phyloP scores from a whole-genome alignment of 2,113 vertebrate genomes.

The Caranx ignobilis region DNA sequence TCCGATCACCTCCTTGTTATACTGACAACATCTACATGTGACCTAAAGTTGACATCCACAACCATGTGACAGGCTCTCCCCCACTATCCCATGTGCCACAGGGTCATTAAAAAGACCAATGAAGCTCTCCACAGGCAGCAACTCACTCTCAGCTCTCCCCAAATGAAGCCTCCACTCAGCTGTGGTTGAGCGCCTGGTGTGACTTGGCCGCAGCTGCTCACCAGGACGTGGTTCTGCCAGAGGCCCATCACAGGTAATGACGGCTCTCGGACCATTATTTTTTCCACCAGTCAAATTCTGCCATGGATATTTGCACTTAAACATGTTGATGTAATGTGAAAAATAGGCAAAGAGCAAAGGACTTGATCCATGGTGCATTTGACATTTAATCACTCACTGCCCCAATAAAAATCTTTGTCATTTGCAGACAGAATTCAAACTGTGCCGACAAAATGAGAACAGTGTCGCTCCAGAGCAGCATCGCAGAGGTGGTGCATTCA shows the following conservation, averaged over 20 bases:
- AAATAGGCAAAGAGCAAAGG: constrained; percentile 36
- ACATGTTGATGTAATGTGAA: constrained; percentile 49
- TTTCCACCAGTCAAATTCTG: constrained; percentile 31
- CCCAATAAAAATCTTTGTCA: constrained; percentile 46
- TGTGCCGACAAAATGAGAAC: neutral
- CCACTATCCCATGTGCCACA: constrained; percentile 1
- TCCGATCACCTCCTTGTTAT: neutral
- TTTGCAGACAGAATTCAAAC: constrained; percentile 38
- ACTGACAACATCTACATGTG: constrained; percentile 6
- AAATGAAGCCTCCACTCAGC: constrained; percentile 3
- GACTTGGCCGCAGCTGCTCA: constrained; percentile 38
- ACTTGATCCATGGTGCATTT: constrained; percentile 44
- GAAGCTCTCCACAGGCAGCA: constrained; percentile 6
- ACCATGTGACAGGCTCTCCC: neutral
- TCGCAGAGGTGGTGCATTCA: neutral
- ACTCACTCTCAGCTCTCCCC: constrained; percentile 16
- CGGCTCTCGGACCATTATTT: constrained; percentile 36
- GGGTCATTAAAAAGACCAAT: constrained; percentile 8
- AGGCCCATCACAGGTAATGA: constrained; percentile 56
- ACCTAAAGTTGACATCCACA: constrained; percentile 5
- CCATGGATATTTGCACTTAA: constrained; percentile 51
- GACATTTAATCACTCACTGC: constrained; percentile 46
- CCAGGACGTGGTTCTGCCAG: constrained; percentile 38
- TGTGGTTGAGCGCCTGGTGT: constrained; percentile 12
- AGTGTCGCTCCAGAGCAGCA: neutral